A percentile compares a stretch with the other conserved stretches of the same genome.
Conservation (phyloP, 2,888 invertebrate species). For the Lottia gigantea region DNA sequence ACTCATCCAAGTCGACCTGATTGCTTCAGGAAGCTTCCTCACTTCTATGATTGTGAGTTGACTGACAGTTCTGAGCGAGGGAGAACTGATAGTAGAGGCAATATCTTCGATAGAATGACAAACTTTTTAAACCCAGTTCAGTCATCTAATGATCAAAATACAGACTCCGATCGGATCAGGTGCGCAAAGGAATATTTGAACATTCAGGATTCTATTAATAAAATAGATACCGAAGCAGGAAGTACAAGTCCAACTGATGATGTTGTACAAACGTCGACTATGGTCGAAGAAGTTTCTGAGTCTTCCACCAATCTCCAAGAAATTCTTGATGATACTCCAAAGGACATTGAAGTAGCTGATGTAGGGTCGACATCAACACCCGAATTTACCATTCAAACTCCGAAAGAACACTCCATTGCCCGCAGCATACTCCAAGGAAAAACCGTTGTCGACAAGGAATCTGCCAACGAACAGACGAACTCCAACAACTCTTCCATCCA, state of each 20-base stretch:
- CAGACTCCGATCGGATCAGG: slow-evolving; percentile 19
- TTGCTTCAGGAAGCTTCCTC: slow-evolving; percentile 23
- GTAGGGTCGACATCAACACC: neutral
- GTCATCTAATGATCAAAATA: slow-evolving; percentile 15
- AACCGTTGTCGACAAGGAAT: too few species aligned
- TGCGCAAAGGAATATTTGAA: slow-evolving; percentile 33
- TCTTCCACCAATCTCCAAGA: neutral
- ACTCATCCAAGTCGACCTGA: slow-evolving; percentile 38
- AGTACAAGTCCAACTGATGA: slow-evolving; percentile 40
- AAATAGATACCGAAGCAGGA: slow-evolving; percentile 49
- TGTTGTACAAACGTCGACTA: too few species aligned
- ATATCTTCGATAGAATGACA: slow-evolving; percentile 45
- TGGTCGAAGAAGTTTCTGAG: too few species aligned
- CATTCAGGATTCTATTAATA: slow-evolving; percentile 32
- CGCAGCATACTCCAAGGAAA: too few species aligned
- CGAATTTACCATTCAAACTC: neutral
- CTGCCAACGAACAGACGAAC: too few species aligned
- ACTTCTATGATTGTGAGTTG: slow-evolving; percentile 9
- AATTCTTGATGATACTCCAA: neutral
- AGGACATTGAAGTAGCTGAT: neutral
- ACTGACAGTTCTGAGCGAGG: neutral
- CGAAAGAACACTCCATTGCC: neutral
- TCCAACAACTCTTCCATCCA: too few species aligned
- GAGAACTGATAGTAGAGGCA: slow-evolving; percentile 32
- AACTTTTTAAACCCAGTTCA: slow-evolving; percentile 31